phyloP scores from a whole-genome alignment of 2,888 invertebrate genomes.

The Melinaea marsaeus region DNA sequence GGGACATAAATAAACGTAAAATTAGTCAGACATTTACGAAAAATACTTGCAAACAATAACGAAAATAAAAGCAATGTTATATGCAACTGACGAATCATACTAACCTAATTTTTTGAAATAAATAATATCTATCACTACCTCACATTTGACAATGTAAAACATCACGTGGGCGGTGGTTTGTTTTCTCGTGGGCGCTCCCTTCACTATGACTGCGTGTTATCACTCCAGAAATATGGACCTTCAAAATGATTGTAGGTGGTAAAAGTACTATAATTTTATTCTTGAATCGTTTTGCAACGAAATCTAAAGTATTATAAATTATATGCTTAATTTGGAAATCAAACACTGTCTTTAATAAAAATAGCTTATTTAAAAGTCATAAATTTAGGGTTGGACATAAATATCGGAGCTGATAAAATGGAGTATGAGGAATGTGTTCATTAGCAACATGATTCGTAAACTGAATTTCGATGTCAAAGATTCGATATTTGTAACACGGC shows the following conservation, averaged over 20 bases:
- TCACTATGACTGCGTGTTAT: slow-evolving; percentile 14
- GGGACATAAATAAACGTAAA: too few species aligned
- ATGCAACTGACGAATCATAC: too few species aligned
- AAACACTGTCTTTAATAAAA: background rate
- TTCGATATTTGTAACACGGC: slow-evolving; percentile 31
- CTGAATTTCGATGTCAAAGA: slow-evolving; percentile 24
- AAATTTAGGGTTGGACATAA: background rate
- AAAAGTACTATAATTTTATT: background rate
- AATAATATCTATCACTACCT: background rate
- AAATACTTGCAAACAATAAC: too few species aligned
- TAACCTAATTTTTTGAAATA: too few species aligned
- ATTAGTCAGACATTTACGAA: too few species aligned
- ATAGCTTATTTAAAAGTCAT: background rate
- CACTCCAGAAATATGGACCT: background rate
- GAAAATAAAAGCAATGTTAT: too few species aligned
- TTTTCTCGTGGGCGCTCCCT: slow-evolving; percentile 9
- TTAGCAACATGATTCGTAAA: slow-evolving; percentile 26
- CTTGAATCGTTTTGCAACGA: background rate
- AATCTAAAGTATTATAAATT: background rate
- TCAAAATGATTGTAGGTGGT: background rate
- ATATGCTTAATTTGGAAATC: background rate
- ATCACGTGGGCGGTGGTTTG: slow-evolving; percentile 14
- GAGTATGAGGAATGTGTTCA: slow-evolving; percentile 22
- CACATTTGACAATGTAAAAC: slow-evolving; percentile 4
- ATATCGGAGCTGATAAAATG: slow-evolving; percentile 13